Evolutionary conservation across 1,140 invertebrate species (phyloP).

Genomic region (Drosophila tsacasi): DNA sequence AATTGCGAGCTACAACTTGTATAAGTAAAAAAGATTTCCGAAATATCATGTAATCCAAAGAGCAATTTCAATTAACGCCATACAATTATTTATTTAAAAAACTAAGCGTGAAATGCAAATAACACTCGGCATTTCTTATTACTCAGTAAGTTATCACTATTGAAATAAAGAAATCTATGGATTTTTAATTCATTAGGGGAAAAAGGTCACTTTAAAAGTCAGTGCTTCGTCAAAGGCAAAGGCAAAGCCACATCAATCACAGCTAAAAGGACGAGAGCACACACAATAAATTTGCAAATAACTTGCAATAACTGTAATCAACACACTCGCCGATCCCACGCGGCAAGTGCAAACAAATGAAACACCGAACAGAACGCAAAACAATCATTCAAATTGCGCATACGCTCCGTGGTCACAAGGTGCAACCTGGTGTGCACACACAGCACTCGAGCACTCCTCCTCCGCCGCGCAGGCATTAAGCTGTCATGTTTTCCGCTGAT

Average conservation of each 20-base stretch:
- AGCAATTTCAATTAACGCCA: no score
- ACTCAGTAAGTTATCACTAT: neutral
- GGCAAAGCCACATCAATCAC: slow-evolving; percentile 63
- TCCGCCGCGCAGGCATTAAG: slow-evolving; percentile 56
- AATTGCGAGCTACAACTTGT: neutral
- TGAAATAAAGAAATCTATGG: neutral
- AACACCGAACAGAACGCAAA: slow-evolving; percentile 60
- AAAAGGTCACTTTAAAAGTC: neutral
- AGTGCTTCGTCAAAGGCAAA: slow-evolving; percentile 16
- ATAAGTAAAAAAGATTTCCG: no score
- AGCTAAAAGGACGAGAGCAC: slow-evolving; percentile 59
- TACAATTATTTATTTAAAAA: neutral
- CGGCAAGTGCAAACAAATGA: slow-evolving; percentile 23
- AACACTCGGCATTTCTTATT: neutral
- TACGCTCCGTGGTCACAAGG: slow-evolving; percentile 67
- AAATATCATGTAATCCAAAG: no score
- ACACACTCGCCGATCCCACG: slow-evolving; percentile 48
- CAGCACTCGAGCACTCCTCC: slow-evolving; percentile 10
- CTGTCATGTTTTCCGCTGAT: slow-evolving; percentile 66
- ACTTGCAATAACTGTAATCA: slow-evolving; percentile 81
- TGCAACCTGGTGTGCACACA: slow-evolving; percentile 32
- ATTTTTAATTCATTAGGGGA: slow-evolving; percentile 28
- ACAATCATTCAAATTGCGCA: slow-evolving; percentile 82
- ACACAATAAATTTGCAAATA: slow-evolving; percentile 75
- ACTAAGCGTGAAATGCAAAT: no score